Evolutionary conservation across 37 sponge, comb jelly and placozoan genomes (phyloP).

Genomic region (Agelas oroides): DNA sequence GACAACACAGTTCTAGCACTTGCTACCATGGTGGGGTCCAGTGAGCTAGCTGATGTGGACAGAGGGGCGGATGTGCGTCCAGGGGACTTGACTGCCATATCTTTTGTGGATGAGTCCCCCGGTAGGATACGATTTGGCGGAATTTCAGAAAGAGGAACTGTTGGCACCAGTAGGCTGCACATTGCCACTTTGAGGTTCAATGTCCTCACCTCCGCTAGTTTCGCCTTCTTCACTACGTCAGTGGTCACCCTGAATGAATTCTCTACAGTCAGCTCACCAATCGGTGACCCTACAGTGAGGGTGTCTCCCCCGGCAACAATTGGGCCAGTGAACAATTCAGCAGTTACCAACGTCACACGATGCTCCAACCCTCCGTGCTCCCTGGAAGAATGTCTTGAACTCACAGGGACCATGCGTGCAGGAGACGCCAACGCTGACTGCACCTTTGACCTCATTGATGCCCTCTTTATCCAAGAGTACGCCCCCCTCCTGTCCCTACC

Average conservation of each 20-base stretch:
- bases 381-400: constrained; percentile 7
- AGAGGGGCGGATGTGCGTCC: not conserved
- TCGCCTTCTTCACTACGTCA: constrained; percentile 13
- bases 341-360: not conserved
- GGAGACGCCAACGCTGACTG: constrained; percentile 78
- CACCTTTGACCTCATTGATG: constrained; percentile 68
- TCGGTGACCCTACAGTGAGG: constrained; percentile 35
- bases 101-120: not conserved
- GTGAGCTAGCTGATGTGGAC: not conserved
- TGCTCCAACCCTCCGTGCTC: constrained; percentile 47
- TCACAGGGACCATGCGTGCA: not conserved
- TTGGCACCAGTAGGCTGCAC: constrained; percentile 35
- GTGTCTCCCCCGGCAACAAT: constrained; percentile 24
- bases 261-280: constrained; percentile 9
- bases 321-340: not conserved
- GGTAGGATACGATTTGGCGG: constrained; percentile 37
- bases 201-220: not conserved
- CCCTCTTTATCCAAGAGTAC: constrained; percentile 22
- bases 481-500: not conserved
- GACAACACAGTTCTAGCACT: not conserved
- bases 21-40: not conserved
- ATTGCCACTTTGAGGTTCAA: constrained; percentile 37
- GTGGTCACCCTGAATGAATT: constrained; percentile 20
- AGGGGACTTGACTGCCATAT: not conserved
- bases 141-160: not conserved